Conservation (phyloP, 2,797 vertebrate species). For the Sebastolobus alascanus region DNA sequence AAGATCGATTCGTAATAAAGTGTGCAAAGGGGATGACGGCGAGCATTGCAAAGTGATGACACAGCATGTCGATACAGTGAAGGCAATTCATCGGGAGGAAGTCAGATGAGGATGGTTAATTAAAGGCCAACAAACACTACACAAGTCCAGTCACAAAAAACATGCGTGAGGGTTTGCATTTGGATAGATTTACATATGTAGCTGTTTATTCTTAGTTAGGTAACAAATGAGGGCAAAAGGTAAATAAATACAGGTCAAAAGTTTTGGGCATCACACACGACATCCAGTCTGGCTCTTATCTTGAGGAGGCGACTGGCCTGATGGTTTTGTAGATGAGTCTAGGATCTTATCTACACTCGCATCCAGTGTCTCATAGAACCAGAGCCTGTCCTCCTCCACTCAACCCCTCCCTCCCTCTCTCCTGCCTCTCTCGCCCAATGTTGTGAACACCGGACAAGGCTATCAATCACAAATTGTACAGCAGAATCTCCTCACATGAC, state of each 20-base stretch:
- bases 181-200: neutral
- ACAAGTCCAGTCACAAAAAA: neutral
- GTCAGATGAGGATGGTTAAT: neutral
- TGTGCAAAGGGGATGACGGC: conserved; percentile 19
- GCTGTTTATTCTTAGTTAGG: neutral
- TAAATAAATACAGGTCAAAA: conserved; percentile 35
- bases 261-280: conserved; percentile 45
- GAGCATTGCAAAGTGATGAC: conserved; percentile 19
- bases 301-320: conserved; percentile 57
- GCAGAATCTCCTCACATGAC: conserved; percentile 32
- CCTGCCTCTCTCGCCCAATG: conserved; percentile 22
- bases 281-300: conserved; percentile 76
- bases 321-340: conserved; percentile 68
- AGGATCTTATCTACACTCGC: conserved; percentile 69
- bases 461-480: conserved; percentile 45
- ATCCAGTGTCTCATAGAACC: conserved; percentile 57
- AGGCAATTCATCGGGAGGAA: conserved; percentile 16
- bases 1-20: conserved; percentile 41
- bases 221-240: conserved; percentile 20
- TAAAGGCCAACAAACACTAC: neutral
- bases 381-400: conserved; percentile 41
- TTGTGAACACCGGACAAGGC: conserved; percentile 37
- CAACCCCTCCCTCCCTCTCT: conserved; percentile 4
- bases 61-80: conserved; percentile 13
- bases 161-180: neutral